Conservation (phyloP, 2,113 vertebrate genomes). For the Heloderma charlesbogerti region DNA sequence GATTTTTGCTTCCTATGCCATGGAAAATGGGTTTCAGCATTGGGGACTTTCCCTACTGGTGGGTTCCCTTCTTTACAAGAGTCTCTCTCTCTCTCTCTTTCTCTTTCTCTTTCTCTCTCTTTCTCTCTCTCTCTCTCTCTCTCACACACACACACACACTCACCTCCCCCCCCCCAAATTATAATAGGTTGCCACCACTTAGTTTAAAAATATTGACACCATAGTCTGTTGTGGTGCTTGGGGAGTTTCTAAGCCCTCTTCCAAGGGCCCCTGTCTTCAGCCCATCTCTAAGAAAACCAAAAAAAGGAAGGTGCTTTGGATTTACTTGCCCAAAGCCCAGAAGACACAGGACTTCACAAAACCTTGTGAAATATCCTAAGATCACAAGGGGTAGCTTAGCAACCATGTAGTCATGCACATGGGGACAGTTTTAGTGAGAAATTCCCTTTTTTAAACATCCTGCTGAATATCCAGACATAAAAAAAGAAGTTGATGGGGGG, state of each 20-base stretch:
- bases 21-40: neutral
- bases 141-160: too few relatives aligned
- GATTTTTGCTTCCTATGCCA: neutral
- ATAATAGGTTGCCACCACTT: neutral
- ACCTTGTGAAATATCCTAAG: too few relatives aligned
- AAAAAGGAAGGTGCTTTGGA: neutral
- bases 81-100: too few relatives aligned
- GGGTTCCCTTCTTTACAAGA: neutral
- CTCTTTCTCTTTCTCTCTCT: too few relatives aligned
- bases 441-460: neutral
- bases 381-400: neutral
- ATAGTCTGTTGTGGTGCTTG: neutral
- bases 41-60: neutral
- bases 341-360: neutral
- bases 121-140: too few relatives aligned
- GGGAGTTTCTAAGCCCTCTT: neutral
- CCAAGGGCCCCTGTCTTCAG: neutral
- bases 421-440: neutral
- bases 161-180: neutral
- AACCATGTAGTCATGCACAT: neutral
- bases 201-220: neutral
- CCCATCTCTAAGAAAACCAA: neutral
- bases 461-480: neutral
- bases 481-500: too few relatives aligned
- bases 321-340: neutral